Conservation (phyloP, 64 coral and sea anemone species). For the Stichodactyla helianthus region DNA sequence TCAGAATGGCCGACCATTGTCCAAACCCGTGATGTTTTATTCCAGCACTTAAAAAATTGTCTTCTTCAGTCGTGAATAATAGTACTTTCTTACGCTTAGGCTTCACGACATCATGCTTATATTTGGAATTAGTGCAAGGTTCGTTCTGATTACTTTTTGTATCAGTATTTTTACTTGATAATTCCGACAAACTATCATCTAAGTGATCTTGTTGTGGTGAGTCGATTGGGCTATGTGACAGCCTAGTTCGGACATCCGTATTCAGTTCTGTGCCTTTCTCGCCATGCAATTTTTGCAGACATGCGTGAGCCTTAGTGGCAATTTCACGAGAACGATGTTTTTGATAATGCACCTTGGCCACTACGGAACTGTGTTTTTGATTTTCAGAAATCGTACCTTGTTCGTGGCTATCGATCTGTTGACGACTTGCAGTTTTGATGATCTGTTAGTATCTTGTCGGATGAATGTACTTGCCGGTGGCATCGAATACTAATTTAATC, state of each 20-base stretch:
- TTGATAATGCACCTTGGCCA: background rate
- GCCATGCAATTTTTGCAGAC: constrained; percentile 31
- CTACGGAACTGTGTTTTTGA: no score
- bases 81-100: background rate
- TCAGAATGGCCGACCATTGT: constrained; percentile 29
- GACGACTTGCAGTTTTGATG: no score
- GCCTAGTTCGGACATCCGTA: background rate
- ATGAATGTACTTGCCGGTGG: no score
- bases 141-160: background rate
- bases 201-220: background rate
- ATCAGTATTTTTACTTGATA: background rate
- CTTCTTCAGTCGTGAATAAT: constrained; percentile 28
- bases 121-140: background rate
- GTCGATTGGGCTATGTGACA: background rate
- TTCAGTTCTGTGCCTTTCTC: constrained; percentile 16
- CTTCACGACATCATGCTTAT: background rate
- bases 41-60: constrained; percentile 20
- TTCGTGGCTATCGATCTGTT: no score
- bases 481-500: no score
- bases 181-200: background rate
- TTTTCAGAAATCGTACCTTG: no score
- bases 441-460: no score
- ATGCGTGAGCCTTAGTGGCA: constrained; percentile 32
- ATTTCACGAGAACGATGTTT: constrained; percentile 26
- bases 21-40: constrained; percentile 40